These are phyloP conservation scores for Dasypolia templi DNA, from an alignment of 2,888 invertebrate genomes.

Conservation along the genomic window DNA sequence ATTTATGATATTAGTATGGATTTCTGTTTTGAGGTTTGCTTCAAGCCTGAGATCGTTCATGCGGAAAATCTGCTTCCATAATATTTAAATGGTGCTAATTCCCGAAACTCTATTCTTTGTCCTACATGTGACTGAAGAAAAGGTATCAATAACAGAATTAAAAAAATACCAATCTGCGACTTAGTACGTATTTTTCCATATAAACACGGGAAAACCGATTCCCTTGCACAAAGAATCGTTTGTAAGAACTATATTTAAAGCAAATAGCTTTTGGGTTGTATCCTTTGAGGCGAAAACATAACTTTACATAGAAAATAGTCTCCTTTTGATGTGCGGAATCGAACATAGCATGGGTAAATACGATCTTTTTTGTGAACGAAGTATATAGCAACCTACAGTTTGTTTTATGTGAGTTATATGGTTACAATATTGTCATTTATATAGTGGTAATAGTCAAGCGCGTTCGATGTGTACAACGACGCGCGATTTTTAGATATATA, in stretches of 20 bases:
- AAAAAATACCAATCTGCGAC: constrained; percentile 17
- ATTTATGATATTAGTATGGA: too few species aligned
- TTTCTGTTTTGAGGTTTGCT: too few species aligned
- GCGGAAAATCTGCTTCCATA: neutral
- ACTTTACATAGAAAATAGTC: constrained; percentile 50
- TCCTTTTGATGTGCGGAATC: constrained; percentile 59
- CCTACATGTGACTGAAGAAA: neutral
- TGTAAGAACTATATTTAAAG: constrained; percentile 64
- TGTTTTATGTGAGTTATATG: neutral
- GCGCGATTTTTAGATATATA: too few species aligned
- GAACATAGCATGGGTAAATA: constrained; percentile 48
- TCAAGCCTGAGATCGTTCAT: neutral
- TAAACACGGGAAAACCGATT: constrained; percentile 27
- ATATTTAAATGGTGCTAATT: neutral
- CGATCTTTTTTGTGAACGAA: constrained; percentile 26
- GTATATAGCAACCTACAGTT: neutral
- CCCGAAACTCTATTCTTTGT: neutral
- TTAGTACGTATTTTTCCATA: constrained; percentile 23
- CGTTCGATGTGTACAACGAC: too few species aligned
- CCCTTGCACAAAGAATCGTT: constrained; percentile 57
- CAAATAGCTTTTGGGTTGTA: constrained; percentile 62
- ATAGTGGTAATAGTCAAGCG: too few species aligned
- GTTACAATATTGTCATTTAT: neutral
- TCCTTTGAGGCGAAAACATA: constrained; percentile 57
- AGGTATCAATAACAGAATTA: constrained; percentile 2